Evolutionary conservation across 2,113 vertebrate genomes (phyloP).

Genomic region (Onychostruthus taczanowskii): DNA sequence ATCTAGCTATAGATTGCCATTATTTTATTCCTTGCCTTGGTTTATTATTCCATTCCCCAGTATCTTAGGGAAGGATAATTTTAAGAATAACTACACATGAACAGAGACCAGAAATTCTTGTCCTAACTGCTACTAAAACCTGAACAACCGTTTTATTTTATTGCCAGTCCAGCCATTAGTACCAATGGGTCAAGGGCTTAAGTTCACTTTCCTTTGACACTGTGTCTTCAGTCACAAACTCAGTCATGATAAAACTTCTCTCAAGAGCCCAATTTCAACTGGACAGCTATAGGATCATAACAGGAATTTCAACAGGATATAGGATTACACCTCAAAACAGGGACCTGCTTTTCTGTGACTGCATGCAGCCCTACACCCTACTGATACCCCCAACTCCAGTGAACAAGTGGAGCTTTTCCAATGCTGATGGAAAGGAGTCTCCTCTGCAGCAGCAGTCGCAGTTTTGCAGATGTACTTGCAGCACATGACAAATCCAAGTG

Average conservation of each 20-base stretch:
- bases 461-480: conserved; percentile 36
- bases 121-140: conserved; percentile 30
- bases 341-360: background rate
- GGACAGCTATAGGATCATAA: background rate
- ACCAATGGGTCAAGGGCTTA: conserved; percentile 19
- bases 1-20: background rate
- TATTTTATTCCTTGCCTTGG: background rate
- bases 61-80: background rate
- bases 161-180: conserved; percentile 1
- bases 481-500: conserved; percentile 25
- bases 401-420: background rate
- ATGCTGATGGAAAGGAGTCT: background rate
- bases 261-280: background rate
- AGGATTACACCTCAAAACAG: background rate
- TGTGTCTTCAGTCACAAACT: background rate
- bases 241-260: background rate
- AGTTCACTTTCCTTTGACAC: background rate
- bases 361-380: background rate
- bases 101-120: background rate
- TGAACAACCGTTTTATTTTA: conserved; percentile 49
- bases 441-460: background rate
- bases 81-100: background rate
- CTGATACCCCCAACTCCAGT: background rate
- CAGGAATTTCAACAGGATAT: background rate
- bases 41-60: background rate